Conservation (phyloP, 2,797 vertebrate species). For the Morus bassanus region DNA sequence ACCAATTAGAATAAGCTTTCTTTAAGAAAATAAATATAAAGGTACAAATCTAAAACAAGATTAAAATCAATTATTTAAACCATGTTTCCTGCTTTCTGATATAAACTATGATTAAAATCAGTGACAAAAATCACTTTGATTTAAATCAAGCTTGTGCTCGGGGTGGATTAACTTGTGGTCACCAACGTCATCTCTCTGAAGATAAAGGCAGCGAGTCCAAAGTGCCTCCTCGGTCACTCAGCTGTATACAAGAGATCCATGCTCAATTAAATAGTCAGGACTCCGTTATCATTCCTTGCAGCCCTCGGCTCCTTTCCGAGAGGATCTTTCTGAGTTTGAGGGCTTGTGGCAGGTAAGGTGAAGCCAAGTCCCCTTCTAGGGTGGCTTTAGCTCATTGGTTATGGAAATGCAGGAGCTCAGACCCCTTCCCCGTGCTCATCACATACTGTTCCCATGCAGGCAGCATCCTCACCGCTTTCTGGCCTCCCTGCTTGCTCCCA, state of each 20-base stretch:
- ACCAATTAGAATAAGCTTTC: neutral
- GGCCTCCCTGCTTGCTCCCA: neutral
- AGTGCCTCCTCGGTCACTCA: neutral
- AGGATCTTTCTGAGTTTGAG: fast-evolving
- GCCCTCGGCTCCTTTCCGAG: neutral
- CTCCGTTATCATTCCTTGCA: neutral
- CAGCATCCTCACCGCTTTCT: neutral
- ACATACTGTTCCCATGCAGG: fast-evolving
- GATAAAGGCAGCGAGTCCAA: neutral
- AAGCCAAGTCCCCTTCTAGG: neutral
- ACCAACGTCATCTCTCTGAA: neutral
- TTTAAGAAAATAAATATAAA: neutral
- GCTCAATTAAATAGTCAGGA: neutral
- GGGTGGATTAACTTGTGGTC: slow-evolving; percentile 48
- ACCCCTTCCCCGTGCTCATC: neutral
- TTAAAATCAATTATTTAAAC: slow-evolving; percentile 37
- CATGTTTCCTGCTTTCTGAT: slow-evolving; percentile 55
- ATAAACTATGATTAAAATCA: slow-evolving; percentile 23
- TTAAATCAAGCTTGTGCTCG: neutral
- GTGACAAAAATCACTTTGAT: slow-evolving; percentile 20
- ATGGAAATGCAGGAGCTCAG: neutral
- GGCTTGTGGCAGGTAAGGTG: neutral
- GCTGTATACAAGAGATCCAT: neutral
- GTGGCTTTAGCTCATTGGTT: neutral
- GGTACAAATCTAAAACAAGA: neutral